These are phyloP conservation scores for Elegia similella DNA, from an alignment of 2,888 invertebrate genomes.

Conservation along the genomic window DNA sequence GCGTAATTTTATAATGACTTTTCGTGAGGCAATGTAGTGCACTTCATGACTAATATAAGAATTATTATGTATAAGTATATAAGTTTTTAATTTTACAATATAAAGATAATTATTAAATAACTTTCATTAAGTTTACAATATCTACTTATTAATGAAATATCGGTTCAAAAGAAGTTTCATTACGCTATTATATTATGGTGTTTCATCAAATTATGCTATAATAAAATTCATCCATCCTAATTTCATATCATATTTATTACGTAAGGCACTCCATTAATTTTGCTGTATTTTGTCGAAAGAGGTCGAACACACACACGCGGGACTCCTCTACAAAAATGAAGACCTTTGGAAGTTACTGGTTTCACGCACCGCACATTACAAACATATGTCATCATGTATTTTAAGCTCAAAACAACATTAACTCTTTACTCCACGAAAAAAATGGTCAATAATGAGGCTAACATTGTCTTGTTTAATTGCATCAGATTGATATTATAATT, in stretches of 20 bases:
- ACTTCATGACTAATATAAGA: slow-evolving; percentile 45
- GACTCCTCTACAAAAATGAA: slow-evolving; percentile 64
- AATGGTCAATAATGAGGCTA: too few species aligned
- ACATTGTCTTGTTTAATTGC: too few species aligned
- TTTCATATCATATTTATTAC: slow-evolving; percentile 79
- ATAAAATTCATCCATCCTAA: slow-evolving; percentile 79
- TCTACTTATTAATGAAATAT: slow-evolving; percentile 65
- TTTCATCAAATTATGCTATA: slow-evolving; percentile 80
- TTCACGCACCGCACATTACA: slow-evolving; percentile 51
- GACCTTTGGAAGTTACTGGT: slow-evolving; percentile 72
- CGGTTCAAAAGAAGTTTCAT: slow-evolving; percentile 66
- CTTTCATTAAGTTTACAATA: slow-evolving; percentile 63
- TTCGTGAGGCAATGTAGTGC: slow-evolving; percentile 39
- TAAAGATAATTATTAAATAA: slow-evolving; percentile 54
- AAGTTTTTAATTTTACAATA: slow-evolving; percentile 39
- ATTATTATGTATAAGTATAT: slow-evolving; percentile 25
- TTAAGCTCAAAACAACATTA: slow-evolving; percentile 40
- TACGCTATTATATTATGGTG: slow-evolving; percentile 77
- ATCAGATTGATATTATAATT: too few species aligned
- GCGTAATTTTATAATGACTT: slow-evolving; percentile 20
- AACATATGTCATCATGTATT: slow-evolving; percentile 35
- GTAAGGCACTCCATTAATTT: slow-evolving; percentile 82
- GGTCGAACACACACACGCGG: slow-evolving; percentile 58
- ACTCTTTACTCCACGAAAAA: background rate
- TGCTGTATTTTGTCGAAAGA: slow-evolving; percentile 72